phyloP scores from a whole-genome alignment of 2,888 invertebrate genomes.

The Encarsia formosa region DNA sequence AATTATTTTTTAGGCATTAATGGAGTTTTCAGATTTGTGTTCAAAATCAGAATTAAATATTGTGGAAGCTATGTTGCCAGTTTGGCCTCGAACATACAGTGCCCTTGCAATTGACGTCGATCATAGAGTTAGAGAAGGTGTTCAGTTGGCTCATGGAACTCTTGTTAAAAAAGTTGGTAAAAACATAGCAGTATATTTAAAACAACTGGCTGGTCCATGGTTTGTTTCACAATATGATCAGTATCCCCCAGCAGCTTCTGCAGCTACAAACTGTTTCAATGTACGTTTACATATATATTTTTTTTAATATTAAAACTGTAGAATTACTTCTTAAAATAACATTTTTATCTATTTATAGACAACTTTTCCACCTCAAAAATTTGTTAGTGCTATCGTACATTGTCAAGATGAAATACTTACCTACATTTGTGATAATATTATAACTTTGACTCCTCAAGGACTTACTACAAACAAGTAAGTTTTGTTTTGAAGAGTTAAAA shows the following conservation, averaged over 20 bases:
- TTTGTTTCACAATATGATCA: conserved; percentile 80
- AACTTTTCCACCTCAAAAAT: conserved; percentile 76
- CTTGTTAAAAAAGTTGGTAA: conserved; percentile 67
- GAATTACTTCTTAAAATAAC: neutral
- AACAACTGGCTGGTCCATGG: conserved; percentile 78
- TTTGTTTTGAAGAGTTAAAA: conserved; percentile 3
- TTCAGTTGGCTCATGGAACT: conserved; percentile 68
- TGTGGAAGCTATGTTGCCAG: conserved; percentile 68
- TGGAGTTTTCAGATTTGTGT: conserved; percentile 74
- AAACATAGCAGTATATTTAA: conserved; percentile 74
- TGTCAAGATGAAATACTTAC: conserved; percentile 77
- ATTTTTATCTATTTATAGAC: conserved; percentile 51
- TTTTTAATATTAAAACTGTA: neutral
- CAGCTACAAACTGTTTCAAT: conserved; percentile 65
- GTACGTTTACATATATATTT: too few species aligned
- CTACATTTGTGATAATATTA: conserved; percentile 69
- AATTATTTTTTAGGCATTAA: conserved; percentile 61
- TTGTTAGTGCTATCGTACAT: conserved; percentile 73
- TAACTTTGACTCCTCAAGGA: conserved; percentile 58
- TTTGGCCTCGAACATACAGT: conserved; percentile 80
- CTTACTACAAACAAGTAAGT: conserved; percentile 55
- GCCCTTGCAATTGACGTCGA: conserved; percentile 74
- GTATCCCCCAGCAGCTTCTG: conserved; percentile 76
- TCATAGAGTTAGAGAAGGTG: conserved; percentile 76
- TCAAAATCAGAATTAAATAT: conserved; percentile 62